Evolutionary conservation across 2,113 vertebrate species (phyloP), one percentile per base, ranked within the genome.

Genomic region (Prolemur simus): DNA sequence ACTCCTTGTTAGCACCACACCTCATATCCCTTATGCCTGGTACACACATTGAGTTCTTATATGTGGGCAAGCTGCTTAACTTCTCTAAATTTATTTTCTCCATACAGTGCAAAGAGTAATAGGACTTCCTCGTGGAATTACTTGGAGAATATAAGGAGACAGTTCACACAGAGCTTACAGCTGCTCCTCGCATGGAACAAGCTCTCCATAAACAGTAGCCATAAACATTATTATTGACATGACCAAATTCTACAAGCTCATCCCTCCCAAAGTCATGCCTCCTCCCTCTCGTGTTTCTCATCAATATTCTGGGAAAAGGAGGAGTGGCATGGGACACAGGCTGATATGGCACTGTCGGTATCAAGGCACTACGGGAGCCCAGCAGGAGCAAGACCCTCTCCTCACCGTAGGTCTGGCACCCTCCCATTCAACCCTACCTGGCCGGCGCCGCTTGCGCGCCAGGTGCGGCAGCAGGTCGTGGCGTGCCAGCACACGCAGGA

Each of bases 381-480:
- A 25, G 14, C 5, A 3, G 47, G 60, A 37, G 29, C 32, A 29
- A 76, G 71, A 64, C 64, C 68, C 88, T 63, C 27, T 56, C 60
- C 47, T 54, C 64, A 49, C n/a, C 8, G 32, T 29, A 86, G 71
- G 92, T 47, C 58, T 37, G 20, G 42, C 89, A 9, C 34, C 60
- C 20, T 45, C 64, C 9, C 39, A 11, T 42, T 83, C 68, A 64
- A n/a, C 18, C 56, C 7, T 97, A 99, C 99, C 99, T 98, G 99
- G 99, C 92, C 99, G 98, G 93, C 98, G 98, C 96, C 98, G 98
- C 98, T 99, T 99, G 88, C 98, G 98, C 2, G 99, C 99, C 97
- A 99, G 99, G 52, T 99, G 99, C 6, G 99, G 98, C 91, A 99
- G 97, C 82, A 99, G 98, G 96, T 99, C 99, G 27, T 99, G 99